Percentiles rank a stretch among this genome's conserved stretches.
Conservation (phyloP, 2,797 vertebrate genomes). For the Xyrichtys novacula region DNA sequence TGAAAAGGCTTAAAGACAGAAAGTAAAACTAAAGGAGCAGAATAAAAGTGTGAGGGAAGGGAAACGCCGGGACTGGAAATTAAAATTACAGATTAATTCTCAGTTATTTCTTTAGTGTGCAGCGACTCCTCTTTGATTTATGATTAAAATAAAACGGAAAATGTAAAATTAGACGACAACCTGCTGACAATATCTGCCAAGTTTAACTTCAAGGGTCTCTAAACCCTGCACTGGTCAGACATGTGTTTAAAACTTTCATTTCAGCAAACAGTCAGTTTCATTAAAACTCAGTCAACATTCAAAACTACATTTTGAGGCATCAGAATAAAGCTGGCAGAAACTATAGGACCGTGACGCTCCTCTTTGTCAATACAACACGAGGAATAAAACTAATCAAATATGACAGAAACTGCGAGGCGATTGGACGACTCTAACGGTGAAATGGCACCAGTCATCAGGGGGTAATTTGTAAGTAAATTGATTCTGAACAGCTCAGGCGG, state of each 20-base stretch:
- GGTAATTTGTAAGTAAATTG: conserved; percentile 13
- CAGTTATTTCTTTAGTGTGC: neutral
- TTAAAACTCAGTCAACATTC: no score
- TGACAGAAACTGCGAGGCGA: neutral
- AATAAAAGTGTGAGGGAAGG: no score
- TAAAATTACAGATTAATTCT: neutral
- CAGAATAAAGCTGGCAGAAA: neutral
- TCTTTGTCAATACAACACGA: neutral
- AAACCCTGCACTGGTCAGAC: no score
- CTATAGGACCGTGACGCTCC: no score
- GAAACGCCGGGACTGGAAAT: neutral
- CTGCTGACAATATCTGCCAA: neutral
- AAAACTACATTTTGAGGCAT: neutral
- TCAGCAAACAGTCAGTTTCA: no score
- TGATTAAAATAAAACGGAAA: neutral
- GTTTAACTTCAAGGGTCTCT: no score
- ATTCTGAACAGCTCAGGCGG: conserved; percentile 18
- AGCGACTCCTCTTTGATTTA: neutral
- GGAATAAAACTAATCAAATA: neutral
- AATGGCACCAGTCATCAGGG: neutral
- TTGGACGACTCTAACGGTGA: neutral
- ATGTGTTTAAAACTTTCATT: no score
- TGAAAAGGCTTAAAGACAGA: no score
- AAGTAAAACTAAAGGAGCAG: no score
- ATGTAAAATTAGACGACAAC: neutral